Conservation (phyloP, 2,797 vertebrate species). For the Scleropages formosus region DNA sequence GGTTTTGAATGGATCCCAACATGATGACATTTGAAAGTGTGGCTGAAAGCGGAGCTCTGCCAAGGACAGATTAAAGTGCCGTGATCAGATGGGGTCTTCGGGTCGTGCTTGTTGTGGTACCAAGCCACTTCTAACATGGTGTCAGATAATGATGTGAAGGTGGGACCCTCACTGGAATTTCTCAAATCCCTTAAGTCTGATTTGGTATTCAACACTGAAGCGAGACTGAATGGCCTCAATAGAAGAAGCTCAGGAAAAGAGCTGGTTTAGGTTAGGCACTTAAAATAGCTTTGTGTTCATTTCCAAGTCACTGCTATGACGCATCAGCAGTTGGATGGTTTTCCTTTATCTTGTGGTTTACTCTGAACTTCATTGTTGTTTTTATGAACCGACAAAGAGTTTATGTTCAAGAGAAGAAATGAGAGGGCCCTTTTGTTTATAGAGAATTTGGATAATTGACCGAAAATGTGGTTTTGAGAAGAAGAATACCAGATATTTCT, state of each 20-base stretch:
- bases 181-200: neutral
- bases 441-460: slow-evolving; percentile 20
- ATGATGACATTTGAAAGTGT: neutral
- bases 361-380: neutral
- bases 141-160: neutral
- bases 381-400: slow-evolving; percentile 11
- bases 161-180: neutral
- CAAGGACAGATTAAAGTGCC: neutral
- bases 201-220: neutral
- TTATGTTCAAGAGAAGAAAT: slow-evolving; percentile 22
- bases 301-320: slow-evolving; percentile 1
- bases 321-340: neutral
- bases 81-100: neutral
- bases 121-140: neutral
- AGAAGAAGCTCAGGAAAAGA: neutral
- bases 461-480: slow-evolving; percentile 12
- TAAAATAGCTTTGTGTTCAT: slow-evolving; percentile 14
- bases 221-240: neutral
- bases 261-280: slow-evolving; percentile 1
- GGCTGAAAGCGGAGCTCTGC: neutral
- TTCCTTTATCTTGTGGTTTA: neutral
- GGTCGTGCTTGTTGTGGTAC: neutral
- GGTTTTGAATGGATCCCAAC: neutral
- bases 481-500: neutral
- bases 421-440: slow-evolving; percentile 11